phyloP scores from a whole-genome alignment of 2,797 vertebrate genomes.

The Mormyrus proboscirostris region DNA sequence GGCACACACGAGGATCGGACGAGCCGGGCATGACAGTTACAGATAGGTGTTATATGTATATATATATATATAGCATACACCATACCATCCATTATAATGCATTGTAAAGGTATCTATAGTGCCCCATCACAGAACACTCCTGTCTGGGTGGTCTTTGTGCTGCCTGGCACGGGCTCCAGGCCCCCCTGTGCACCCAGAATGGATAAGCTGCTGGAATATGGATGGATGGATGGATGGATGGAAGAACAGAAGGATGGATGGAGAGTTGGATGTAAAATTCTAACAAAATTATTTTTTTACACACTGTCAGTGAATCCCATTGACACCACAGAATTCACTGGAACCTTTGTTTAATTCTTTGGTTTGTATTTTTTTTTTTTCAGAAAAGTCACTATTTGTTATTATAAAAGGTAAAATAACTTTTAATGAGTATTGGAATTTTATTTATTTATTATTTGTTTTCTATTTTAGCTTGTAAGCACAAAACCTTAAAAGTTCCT shows the following conservation, averaged over 20 bases:
- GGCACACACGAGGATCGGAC: too few relatives aligned
- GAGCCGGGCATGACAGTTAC: too few relatives aligned
- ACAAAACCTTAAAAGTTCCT: not conserved
- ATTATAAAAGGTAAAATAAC: not conserved
- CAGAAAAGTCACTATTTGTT: not conserved
- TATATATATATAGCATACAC: too few relatives aligned
- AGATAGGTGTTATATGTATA: too few relatives aligned
- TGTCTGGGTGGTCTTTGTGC: not conserved
- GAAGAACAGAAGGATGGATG: not conserved
- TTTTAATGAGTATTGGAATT: not conserved
- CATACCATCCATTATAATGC: not conserved
- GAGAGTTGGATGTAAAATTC: not conserved
- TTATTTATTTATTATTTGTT: not conserved
- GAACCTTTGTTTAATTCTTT: not conserved
- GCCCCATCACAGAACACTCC: not conserved
- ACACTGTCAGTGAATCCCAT: not conserved
- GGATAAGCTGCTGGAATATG: not conserved
- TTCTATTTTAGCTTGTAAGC: not conserved
- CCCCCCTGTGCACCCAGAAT: not conserved
- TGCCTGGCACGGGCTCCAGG: not conserved
- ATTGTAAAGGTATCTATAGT: not conserved
- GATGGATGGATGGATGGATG: not conserved
- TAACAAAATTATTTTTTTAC: not conserved
- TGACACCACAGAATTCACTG: not conserved
- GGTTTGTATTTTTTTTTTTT: not conserved